Evolutionary conservation across 2,113 vertebrate species (phyloP).

Genomic region (Zapus hudsonius): DNA sequence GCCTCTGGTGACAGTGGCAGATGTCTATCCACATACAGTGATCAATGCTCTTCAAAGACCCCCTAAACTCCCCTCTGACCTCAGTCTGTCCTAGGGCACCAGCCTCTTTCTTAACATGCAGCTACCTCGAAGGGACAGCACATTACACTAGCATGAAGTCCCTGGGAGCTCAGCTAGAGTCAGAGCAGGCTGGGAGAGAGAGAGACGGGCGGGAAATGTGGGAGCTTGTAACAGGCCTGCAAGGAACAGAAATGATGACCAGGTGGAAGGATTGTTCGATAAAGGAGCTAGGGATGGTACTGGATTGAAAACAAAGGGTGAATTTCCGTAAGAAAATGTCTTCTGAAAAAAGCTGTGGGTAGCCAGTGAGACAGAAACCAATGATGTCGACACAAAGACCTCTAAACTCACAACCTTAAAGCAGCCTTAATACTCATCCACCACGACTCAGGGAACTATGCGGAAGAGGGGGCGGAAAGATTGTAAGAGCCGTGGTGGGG

Average conservation of each 20-base stretch:
- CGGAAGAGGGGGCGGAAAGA: too few species aligned
- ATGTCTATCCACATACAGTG: background rate
- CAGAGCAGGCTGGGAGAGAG: background rate
- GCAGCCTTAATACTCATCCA: too few species aligned
- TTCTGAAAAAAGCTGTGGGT: background rate
- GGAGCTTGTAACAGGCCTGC: background rate
- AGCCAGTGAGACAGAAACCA: too few species aligned
- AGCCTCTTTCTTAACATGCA: background rate
- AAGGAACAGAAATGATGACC: background rate
- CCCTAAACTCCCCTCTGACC: background rate
- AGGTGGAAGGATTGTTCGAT: background rate
- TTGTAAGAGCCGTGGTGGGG: too few species aligned
- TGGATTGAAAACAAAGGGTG: background rate
- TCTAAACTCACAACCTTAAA: too few species aligned
- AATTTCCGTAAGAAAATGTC: background rate
- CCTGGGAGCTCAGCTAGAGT: background rate
- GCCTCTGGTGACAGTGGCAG: background rate
- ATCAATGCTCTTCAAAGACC: background rate
- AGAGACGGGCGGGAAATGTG: background rate
- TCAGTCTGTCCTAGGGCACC: background rate
- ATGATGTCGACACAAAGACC: too few species aligned
- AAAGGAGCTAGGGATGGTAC: background rate
- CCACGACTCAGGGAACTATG: too few species aligned
- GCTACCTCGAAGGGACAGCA: background rate
- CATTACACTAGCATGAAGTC: background rate